Conservation (phyloP, 1,140 invertebrate genomes). For the Drosophila littoralis region DNA sequence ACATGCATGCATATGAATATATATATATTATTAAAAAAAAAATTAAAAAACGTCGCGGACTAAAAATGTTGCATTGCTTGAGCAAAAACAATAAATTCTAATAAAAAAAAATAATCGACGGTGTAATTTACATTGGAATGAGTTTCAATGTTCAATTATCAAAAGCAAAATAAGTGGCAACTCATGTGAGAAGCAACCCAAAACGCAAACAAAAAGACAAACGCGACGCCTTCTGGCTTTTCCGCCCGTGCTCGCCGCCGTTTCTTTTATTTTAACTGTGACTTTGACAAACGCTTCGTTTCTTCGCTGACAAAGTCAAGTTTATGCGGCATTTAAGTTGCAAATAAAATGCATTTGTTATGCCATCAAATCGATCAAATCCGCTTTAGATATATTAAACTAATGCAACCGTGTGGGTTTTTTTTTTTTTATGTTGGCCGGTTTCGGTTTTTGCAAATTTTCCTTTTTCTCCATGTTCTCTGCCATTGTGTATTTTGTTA, state of each 20-base stretch:
- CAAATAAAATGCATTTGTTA: constrained; percentile 23
- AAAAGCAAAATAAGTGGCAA: constrained; percentile 66
- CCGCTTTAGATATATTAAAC: constrained; percentile 20
- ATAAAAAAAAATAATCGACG: constrained; percentile 51
- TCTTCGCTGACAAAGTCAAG: constrained; percentile 51
- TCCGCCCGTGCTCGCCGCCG: constrained; percentile 30
- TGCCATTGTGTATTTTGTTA: constrained; percentile 68
- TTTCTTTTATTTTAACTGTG: constrained; percentile 54
- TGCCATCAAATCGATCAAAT: constrained; percentile 12
- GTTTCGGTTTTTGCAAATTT: constrained; percentile 65
- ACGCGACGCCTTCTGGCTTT: constrained; percentile 59
- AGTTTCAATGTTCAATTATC: constrained; percentile 50
- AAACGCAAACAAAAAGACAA: constrained; percentile 71
- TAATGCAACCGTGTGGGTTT: constrained; percentile 63
- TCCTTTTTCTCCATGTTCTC: constrained; percentile 52
- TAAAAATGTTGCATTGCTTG: constrained; percentile 12
- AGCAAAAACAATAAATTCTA: constrained; percentile 36
- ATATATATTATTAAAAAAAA: constrained; percentile 5
- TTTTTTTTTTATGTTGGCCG: constrained; percentile 52
- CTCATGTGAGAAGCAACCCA: constrained; percentile 55
- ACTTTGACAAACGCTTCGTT: constrained; percentile 71
- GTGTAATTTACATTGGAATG: constrained; percentile 53
- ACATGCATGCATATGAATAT: constrained; percentile 4
- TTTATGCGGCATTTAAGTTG: constrained; percentile 24
- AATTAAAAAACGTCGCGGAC: constrained; percentile 9